phyloP scores from a whole-genome alignment of 1,140 invertebrate species.

The Neodiprion pinetum region DNA sequence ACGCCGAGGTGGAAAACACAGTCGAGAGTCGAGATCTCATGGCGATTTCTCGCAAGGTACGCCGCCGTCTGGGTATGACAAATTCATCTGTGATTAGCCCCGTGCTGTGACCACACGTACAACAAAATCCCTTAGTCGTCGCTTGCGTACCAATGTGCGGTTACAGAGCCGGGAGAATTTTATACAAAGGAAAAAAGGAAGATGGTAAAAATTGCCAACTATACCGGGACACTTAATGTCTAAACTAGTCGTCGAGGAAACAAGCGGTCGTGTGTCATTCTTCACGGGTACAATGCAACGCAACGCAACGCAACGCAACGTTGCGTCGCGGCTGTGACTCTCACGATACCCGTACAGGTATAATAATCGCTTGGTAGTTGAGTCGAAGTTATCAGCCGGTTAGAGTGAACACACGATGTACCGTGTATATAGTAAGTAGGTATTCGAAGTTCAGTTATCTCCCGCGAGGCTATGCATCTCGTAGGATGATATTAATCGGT shows the following conservation, averaged over 20 bases:
- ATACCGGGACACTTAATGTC: neutral
- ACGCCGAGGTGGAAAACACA: neutral
- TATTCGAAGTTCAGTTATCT: neutral
- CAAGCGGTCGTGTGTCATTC: neutral
- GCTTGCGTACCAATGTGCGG: neutral
- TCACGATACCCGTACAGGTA: no score
- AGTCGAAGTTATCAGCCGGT: no score
- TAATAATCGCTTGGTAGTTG: no score
- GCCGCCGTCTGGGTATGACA: slow-evolving; percentile 29
- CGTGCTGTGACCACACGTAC: slow-evolving; percentile 6
- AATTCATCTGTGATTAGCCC: slow-evolving; percentile 32
- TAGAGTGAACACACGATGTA: no score
- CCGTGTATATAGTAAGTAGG: no score
- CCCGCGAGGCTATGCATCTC: neutral
- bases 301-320: neutral
- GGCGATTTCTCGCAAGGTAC: neutral
- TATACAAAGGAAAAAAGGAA: neutral
- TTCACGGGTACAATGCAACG: neutral
- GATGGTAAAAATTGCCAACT: neutral
- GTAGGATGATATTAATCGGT: neutral
- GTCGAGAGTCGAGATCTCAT: neutral
- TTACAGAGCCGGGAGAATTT: neutral
- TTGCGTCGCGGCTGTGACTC: neutral
- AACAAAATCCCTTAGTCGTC: neutral
- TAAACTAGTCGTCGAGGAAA: slow-evolving; percentile 7